These are phyloP conservation scores for Chrysocyon brachyurus DNA, from an alignment of 2,797 vertebrate genomes.

Conservation along the genomic window DNA sequence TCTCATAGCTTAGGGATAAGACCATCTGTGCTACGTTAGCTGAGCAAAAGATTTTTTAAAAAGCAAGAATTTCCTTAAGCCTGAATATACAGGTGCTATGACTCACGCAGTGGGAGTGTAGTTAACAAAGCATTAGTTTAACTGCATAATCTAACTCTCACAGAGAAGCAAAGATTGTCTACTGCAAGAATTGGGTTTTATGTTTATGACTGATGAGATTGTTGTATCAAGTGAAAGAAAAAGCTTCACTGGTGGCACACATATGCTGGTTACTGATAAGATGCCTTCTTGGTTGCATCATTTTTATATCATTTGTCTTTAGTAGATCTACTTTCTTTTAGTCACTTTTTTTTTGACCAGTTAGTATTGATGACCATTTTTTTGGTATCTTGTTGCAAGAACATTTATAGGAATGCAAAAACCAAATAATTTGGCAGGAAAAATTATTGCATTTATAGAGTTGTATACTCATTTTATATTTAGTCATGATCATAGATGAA, in stretches of 20 bases:
- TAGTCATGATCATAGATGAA: neutral
- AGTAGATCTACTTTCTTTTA: neutral
- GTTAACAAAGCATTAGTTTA: conserved; percentile 45
- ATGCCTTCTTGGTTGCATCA: neutral
- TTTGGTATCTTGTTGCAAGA: neutral
- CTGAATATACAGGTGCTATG: conserved; percentile 25
- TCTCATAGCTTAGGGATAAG: conserved; percentile 18
- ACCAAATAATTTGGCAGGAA: neutral
- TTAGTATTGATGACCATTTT: neutral
- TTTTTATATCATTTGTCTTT: conserved; percentile 20
- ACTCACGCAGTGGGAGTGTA: conserved; percentile 30
- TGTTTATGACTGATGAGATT: conserved; percentile 12
- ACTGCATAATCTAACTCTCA: neutral
- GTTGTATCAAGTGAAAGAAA: conserved; percentile 49
- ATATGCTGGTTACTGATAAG: conserved; percentile 56
- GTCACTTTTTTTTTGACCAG: neutral
- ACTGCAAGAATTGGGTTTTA: neutral
- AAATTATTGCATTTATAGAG: neutral
- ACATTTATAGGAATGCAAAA: neutral
- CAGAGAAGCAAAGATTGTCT: conserved; percentile 39
- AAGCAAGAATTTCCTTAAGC: neutral
- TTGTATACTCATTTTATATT: neutral
- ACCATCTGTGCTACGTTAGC: conserved; percentile 22
- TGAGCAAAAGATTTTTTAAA: neutral
- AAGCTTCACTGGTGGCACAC: neutral